Evolutionary conservation across 2,113 vertebrate species (phyloP).

Genomic region (Sceloporus tristichus): DNA sequence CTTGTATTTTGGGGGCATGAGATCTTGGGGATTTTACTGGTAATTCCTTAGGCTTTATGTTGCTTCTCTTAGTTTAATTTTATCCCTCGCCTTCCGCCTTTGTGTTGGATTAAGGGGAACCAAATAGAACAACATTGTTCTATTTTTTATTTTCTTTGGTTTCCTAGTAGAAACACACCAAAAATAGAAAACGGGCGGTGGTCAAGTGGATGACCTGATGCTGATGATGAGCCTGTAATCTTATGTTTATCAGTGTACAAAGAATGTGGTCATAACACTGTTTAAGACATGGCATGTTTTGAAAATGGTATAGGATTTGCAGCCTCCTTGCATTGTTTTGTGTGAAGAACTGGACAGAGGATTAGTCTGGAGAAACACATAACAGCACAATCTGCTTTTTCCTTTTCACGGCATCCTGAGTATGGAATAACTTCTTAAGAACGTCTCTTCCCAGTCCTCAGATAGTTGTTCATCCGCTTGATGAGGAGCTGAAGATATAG

Average conservation of each 20-base stretch:
- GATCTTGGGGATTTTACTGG: rapidly evolving
- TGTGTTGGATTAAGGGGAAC: not conserved
- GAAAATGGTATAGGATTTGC: not conserved
- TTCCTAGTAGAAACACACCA: rapidly evolving
- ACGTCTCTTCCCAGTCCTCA: not conserved
- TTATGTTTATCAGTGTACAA: rapidly evolving
- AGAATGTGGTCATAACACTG: rapidly evolving
- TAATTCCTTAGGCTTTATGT: not conserved
- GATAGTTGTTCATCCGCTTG: not conserved
- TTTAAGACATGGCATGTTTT: not conserved
- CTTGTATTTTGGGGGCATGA: rapidly evolving
- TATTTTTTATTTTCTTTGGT: rapidly evolving
- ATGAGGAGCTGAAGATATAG: not conserved
- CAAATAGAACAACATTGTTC: not conserved
- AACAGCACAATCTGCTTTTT: not conserved
- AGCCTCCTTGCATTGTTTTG: slow-evolving; percentile 6
- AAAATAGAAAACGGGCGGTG: not conserved
- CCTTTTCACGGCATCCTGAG: not conserved
- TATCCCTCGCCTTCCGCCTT: not conserved
- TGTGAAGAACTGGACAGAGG: not conserved
- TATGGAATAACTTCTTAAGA: too few species aligned
- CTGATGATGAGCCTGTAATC: rapidly evolving
- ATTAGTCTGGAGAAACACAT: not conserved
- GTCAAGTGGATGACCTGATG: rapidly evolving
- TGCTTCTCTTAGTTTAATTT: not conserved